Evolutionary conservation across 2,113 vertebrate species (phyloP).

Genomic region (Orycteropus afer): DNA sequence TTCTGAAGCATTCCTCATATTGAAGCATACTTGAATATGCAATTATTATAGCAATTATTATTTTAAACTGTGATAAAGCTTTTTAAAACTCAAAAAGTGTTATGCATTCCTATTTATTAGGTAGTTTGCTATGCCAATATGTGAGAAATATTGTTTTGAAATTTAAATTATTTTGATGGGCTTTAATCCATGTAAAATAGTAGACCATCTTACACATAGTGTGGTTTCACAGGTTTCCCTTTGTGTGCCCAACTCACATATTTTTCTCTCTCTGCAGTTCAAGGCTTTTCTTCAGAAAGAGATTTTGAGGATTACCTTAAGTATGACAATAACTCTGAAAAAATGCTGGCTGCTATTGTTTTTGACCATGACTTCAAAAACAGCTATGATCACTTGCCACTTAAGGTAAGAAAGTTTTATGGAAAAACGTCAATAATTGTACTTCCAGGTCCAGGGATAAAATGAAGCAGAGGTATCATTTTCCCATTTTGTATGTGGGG

Average conservation of each 20-base stretch:
- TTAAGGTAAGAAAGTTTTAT: conserved; percentile 86
- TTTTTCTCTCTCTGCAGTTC: conserved; percentile 82
- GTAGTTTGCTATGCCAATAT: not conserved
- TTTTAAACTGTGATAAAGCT: conserved; percentile 22
- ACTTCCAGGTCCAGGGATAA: not conserved
- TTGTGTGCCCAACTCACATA: fast-evolving
- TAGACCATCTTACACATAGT: not conserved
- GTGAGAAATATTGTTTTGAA: not conserved
- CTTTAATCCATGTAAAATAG: not conserved
- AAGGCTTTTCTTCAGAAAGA: conserved; percentile 91
- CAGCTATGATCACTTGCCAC: conserved; percentile 89
- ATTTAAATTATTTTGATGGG: not conserved
- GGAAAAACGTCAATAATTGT: not conserved
- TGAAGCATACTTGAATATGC: not conserved
- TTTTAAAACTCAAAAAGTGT: not conserved
- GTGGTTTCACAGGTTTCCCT: not conserved
- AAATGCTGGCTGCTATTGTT: conserved; percentile 91
- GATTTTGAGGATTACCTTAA: conserved; percentile 92
- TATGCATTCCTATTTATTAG: not conserved
- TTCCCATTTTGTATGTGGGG: not conserved
- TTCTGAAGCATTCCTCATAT: not conserved
- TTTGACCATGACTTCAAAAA: conserved; percentile 90
- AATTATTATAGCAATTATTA: not conserved
- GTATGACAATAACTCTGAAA: conserved; percentile 84
- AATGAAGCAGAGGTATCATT: not conserved